Conservation (phyloP, 1,140 invertebrate species). For the Bathynomus jamesi region DNA sequence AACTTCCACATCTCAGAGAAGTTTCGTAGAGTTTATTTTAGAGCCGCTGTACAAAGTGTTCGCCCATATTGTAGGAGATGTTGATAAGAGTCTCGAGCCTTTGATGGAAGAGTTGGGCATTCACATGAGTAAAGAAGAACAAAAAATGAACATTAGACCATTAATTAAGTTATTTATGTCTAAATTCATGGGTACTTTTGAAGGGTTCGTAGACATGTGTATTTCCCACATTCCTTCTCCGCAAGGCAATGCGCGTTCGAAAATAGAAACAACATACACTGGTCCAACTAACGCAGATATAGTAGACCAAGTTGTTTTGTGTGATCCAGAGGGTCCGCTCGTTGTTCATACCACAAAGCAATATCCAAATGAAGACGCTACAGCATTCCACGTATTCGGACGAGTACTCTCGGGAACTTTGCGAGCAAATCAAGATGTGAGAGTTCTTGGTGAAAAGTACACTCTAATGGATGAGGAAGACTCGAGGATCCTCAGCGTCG, state of each 20-base stretch:
- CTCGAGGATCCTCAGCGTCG: constrained; percentile 84
- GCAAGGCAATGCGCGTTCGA: constrained; percentile 71
- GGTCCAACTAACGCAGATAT: constrained; percentile 73
- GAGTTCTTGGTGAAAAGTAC: constrained; percentile 96
- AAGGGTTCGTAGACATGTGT: constrained; percentile 94
- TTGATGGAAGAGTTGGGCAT: constrained; percentile 88
- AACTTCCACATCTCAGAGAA: constrained; percentile 80
- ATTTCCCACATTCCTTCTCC: constrained; percentile 90
- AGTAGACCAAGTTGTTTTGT: constrained; percentile 78
- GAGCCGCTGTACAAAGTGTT: constrained; percentile 99
- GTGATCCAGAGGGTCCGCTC: constrained; percentile 78
- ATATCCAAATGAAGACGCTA: constrained; percentile 98
- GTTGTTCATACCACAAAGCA: constrained; percentile 98
- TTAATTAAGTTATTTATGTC: constrained; percentile 83
- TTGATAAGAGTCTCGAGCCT: constrained; percentile 75
- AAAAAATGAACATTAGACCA: constrained; percentile 92
- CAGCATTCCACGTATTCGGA: constrained; percentile 89
- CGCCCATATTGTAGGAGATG: constrained; percentile 96
- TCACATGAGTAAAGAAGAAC: constrained; percentile 85
- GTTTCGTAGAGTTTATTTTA: constrained; percentile 97
- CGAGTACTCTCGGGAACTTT: constrained; percentile 93
- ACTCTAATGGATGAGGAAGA: constrained; percentile 97
- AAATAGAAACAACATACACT: constrained; percentile 89
- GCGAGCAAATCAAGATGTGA: constrained; percentile 83
- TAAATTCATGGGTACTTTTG: constrained; percentile 69